These are phyloP conservation scores for Chelon auratus DNA, from an alignment of 2,797 vertebrate genomes.

Conservation along the genomic window DNA sequence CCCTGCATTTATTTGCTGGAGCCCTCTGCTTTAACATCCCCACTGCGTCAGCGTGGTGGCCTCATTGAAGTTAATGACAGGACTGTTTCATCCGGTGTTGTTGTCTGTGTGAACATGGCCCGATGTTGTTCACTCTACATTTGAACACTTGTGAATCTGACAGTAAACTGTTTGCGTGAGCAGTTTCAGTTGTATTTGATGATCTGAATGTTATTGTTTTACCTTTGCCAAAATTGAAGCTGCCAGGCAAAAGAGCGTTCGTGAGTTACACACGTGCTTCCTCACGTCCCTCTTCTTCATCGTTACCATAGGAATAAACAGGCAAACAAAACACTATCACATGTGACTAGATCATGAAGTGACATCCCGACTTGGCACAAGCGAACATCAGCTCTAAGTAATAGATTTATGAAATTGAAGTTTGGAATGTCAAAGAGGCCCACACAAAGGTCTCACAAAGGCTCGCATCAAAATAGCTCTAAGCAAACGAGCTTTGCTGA, in stretches of 20 bases:
- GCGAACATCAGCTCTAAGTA: slow-evolving; percentile 42
- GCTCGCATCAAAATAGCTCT: slow-evolving; percentile 73
- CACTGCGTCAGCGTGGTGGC: background rate
- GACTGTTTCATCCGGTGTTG: background rate
- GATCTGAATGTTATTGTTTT: background rate
- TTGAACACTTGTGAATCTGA: background rate
- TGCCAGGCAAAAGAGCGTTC: background rate
- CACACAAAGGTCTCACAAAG: slow-evolving; percentile 72
- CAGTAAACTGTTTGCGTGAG: background rate
- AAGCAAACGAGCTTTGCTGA: slow-evolving; percentile 66
- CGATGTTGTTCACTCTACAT: background rate
- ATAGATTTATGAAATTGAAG: slow-evolving; percentile 63
- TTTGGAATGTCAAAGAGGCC: slow-evolving; percentile 70
- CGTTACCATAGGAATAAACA: slow-evolving; percentile 37
- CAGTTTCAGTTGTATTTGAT: background rate
- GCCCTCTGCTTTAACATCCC: background rate
- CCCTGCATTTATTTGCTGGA: background rate
- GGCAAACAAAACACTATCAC: slow-evolving; percentile 18
- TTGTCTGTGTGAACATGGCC: background rate
- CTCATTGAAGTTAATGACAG: slow-evolving; percentile 6
- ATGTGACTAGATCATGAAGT: slow-evolving; percentile 18
- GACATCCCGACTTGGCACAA: slow-evolving; percentile 43
- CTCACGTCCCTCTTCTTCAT: slow-evolving; percentile 2
- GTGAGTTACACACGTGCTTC: slow-evolving; percentile 1
- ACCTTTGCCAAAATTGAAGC: slow-evolving; percentile 6